phyloP scores from a whole-genome alignment of 2,113 vertebrate genomes.

The Hoplias malabaricus region DNA sequence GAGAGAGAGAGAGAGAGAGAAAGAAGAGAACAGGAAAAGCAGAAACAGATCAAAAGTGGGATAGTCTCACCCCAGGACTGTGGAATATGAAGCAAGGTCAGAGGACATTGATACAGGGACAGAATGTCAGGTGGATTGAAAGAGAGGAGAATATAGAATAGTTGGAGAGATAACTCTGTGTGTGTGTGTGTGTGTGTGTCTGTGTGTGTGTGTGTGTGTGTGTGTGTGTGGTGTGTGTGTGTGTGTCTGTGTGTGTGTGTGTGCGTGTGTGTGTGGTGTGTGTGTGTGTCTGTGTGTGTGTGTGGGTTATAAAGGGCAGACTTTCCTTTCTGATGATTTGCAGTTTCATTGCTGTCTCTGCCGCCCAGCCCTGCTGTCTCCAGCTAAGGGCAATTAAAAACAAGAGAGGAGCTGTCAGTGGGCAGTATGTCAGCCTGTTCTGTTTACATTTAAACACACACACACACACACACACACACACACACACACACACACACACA shows the following conservation, averaged over 20 bases:
- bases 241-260: conserved; percentile 11
- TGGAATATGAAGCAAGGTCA: conserved; percentile 6
- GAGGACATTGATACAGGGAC: conserved; percentile 18
- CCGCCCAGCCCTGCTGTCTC: neutral
- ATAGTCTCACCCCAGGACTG: neutral
- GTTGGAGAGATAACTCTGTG: neutral
- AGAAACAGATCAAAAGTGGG: conserved; percentile 5
- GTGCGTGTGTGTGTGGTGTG: neutral
- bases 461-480: neutral
- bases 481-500: neutral
- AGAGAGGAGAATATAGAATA: neutral
- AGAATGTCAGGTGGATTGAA: neutral
- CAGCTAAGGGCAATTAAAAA: conserved; percentile 12
- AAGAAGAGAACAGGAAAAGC: neutral
- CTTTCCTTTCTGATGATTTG: neutral
- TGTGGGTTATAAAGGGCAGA: neutral
- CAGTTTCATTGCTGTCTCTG: neutral
- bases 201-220: conserved; percentile 1
- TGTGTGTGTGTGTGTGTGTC: conserved; percentile 3
- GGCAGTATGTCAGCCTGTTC: neutral
- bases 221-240: neutral
- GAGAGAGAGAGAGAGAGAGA: neutral
- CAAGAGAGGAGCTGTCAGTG: neutral
- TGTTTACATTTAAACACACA: neutral
- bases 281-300: conserved; percentile 4